These are phyloP conservation scores for Leucophenga maculata DNA, from an alignment of 2,888 invertebrate species.

Conservation along the genomic window DNA sequence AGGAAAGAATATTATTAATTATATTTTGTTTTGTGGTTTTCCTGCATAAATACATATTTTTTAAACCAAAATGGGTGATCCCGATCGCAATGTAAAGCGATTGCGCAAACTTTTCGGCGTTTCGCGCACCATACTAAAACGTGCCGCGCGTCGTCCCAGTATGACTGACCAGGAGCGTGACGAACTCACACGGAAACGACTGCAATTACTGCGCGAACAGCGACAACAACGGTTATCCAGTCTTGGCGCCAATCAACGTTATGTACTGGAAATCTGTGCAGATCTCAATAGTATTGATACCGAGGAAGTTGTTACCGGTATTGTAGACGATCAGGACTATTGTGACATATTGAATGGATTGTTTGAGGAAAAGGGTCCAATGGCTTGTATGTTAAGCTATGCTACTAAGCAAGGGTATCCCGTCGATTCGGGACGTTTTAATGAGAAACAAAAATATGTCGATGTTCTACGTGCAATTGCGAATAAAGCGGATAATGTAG, in stretches of 20 bases:
- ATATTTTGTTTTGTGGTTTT: constrained; percentile 21
- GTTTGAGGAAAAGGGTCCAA: constrained; percentile 76
- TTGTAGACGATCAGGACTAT: constrained; percentile 79
- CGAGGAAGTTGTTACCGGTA: constrained; percentile 79
- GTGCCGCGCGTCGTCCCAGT: constrained; percentile 58
- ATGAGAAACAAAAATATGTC: constrained; percentile 57
- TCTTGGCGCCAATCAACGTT: constrained; percentile 74
- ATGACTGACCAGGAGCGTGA: constrained; percentile 60
- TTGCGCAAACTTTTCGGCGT: constrained; percentile 63
- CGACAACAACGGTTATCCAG: constrained; percentile 60
- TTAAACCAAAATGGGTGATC: constrained; percentile 41
- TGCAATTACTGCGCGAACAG: constrained; percentile 55
- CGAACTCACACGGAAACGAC: constrained; percentile 56
- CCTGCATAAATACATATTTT: neutral
- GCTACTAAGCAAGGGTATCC: constrained; percentile 79
- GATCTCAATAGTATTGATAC: constrained; percentile 80
- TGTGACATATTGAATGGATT: constrained; percentile 78
- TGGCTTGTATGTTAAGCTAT: constrained; percentile 79
- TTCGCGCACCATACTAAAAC: constrained; percentile 62
- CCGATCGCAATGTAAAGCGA: constrained; percentile 57
- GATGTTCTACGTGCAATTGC: constrained; percentile 76
- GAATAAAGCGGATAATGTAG: constrained; percentile 76
- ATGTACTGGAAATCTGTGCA: constrained; percentile 80
- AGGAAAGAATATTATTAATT: neutral
- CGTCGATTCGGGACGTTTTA: constrained; percentile 69